Percentiles rank a stretch among this genome's conserved stretches.
phyloP scores from a whole-genome alignment of 2,113 vertebrate species.

The Archocentrus centrarchus region DNA sequence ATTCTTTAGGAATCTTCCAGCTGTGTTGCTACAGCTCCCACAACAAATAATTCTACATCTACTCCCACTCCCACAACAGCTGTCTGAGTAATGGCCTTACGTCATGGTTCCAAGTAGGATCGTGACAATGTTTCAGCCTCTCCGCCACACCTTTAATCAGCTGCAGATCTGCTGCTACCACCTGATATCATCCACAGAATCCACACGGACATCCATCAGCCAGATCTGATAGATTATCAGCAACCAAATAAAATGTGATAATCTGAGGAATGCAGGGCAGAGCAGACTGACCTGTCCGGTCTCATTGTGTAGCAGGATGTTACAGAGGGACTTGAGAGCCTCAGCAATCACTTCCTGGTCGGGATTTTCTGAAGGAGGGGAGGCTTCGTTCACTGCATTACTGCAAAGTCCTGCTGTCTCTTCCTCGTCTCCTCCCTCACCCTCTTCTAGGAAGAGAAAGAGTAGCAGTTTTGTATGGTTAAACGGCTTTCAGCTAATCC shows the following conservation, averaged over 20 bases:
- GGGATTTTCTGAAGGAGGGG: constrained; percentile 68
- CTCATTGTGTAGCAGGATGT: constrained; percentile 88
- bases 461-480: background rate
- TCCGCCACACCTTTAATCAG: constrained; percentile 84
- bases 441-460: constrained; percentile 20
- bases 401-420: background rate
- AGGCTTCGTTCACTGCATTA: constrained; percentile 24
- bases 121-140: constrained; percentile 84
- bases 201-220: background rate
- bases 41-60: constrained; percentile 3
- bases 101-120: constrained; percentile 84
- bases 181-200: constrained; percentile 60
- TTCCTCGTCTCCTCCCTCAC: constrained; percentile 44
- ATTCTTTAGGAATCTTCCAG: no score
- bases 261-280: background rate
- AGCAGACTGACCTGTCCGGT: constrained; percentile 76
- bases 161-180: constrained; percentile 80
- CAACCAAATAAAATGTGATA: background rate
- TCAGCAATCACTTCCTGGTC: constrained; percentile 89
- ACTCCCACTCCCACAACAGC: background rate
- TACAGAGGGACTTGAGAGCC: constrained; percentile 92
- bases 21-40: background rate
- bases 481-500: background rate
- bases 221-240: background rate
- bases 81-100: constrained; percentile 27